A percentile compares a stretch with the other conserved stretches of the same genome.
phyloP scores from a whole-genome alignment of 2,797 vertebrate species.

The Prunella strophiata region DNA sequence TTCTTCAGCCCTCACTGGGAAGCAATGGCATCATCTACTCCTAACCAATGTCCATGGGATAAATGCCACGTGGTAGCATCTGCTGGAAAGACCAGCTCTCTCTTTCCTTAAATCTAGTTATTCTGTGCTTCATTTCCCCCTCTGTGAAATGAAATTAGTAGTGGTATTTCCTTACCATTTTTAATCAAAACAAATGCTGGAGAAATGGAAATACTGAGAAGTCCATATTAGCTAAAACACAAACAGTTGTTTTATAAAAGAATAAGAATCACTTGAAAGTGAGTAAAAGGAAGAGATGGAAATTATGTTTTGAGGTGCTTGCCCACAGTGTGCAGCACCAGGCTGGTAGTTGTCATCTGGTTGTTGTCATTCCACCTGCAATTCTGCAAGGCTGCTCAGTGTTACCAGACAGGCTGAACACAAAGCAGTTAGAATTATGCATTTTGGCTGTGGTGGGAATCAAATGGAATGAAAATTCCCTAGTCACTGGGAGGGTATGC shows the following conservation, averaged over 20 bases:
- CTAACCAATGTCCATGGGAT: background rate
- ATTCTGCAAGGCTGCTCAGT: background rate
- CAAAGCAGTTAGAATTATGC: background rate
- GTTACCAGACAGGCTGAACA: background rate
- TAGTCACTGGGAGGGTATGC: background rate
- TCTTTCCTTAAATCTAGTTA: background rate
- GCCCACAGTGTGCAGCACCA: background rate
- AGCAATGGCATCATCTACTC: background rate
- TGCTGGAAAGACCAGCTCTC: background rate
- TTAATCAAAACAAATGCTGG: background rate
- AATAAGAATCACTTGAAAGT: background rate
- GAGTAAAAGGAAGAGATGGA: background rate
- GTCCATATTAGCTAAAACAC: background rate
- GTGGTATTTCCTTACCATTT: background rate
- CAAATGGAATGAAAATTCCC: background rate
- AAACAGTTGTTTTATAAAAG: background rate
- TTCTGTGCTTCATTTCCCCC: background rate
- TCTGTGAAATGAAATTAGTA: background rate
- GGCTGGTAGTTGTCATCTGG: background rate
- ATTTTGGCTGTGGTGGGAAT: background rate
- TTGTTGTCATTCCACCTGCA: background rate
- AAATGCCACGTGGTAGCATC: background rate
- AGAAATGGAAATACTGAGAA: background rate
- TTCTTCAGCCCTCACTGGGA: background rate
- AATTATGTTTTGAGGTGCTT: background rate